phyloP scores from a whole-genome alignment of 2,797 vertebrate genomes.

The Adelosebastes latens region DNA sequence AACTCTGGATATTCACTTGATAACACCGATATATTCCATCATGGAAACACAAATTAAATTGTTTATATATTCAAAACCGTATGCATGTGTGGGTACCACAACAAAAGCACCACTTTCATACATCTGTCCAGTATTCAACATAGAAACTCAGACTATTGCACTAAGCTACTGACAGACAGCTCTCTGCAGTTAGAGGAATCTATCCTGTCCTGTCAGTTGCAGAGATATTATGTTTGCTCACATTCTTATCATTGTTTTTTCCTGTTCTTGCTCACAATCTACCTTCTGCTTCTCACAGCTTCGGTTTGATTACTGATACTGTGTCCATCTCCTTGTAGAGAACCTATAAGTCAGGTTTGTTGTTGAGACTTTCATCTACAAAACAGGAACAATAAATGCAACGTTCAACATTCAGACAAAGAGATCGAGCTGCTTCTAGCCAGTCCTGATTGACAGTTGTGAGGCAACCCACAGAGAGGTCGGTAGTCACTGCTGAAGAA shows the following conservation, averaged over 20 bases:
- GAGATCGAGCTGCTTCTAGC: conserved; percentile 18
- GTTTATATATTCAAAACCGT: neutral
- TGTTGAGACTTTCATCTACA: neutral
- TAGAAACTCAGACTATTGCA: too few relatives aligned
- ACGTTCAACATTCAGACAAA: conserved; percentile 22
- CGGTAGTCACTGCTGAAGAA: conserved; percentile 64
- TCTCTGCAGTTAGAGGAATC: too few relatives aligned
- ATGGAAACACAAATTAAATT: neutral
- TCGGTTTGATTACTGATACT: neutral
- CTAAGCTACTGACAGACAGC: too few relatives aligned
- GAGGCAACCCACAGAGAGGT: conserved; percentile 45
- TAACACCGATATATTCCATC: neutral
- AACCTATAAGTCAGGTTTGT: neutral
- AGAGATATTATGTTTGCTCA: too few relatives aligned
- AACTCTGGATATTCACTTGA: neutral
- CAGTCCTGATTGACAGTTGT: conserved; percentile 46
- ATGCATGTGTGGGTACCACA: neutral
- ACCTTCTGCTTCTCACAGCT: neutral
- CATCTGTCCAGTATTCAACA: too few relatives aligned
- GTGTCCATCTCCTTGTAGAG: neutral
- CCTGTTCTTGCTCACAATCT: neutral
- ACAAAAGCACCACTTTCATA: too few relatives aligned
- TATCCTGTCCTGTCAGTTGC: too few relatives aligned
- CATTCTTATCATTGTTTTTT: neutral
- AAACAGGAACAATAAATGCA: conserved; percentile 33